A percentile compares a stretch with the other conserved stretches of the same genome.
Conservation (phyloP, 2,113 vertebrate genomes). For the Galeopterus variegatus region DNA sequence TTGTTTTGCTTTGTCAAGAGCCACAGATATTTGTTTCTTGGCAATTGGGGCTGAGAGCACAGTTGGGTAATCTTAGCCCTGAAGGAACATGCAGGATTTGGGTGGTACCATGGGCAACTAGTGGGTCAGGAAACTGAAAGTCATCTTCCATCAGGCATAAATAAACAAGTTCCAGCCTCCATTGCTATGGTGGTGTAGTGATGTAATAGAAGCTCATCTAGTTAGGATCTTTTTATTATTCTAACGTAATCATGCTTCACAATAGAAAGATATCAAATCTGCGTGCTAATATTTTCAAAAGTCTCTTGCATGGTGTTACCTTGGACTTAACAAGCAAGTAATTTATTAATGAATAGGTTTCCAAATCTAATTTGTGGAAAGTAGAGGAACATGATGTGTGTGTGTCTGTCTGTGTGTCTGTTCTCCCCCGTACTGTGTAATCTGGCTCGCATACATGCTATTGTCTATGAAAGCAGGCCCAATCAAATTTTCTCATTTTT, state of each 20-base stretch:
- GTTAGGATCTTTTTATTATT: neutral
- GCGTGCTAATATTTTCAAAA: conserved; percentile 44
- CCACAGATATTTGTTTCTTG: neutral
- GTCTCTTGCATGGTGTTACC: neutral
- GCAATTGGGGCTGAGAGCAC: neutral
- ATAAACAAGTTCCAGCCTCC: neutral
- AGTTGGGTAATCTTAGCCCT: neutral
- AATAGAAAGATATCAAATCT: neutral
- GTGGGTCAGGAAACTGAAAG: neutral
- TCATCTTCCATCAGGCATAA: neutral
- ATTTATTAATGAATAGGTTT: conserved; percentile 37
- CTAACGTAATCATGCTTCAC: neutral
- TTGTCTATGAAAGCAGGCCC: neutral
- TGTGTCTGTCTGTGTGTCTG: neutral
- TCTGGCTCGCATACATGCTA: neutral
- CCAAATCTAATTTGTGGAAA: conserved; percentile 7
- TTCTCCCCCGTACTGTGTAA: neutral
- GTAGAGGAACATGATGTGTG: neutral
- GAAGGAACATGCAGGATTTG: neutral
- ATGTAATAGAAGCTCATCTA: neutral
- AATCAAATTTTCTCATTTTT: conserved; percentile 21
- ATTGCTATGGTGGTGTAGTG: neutral
- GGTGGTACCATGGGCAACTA: neutral
- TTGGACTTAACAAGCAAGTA: neutral
- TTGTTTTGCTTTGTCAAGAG: neutral